A percentile compares a stretch with the other conserved stretches of the same genome.
Conservation (phyloP, 1,140 invertebrate species). For the Brachionus paranguensis region DNA sequence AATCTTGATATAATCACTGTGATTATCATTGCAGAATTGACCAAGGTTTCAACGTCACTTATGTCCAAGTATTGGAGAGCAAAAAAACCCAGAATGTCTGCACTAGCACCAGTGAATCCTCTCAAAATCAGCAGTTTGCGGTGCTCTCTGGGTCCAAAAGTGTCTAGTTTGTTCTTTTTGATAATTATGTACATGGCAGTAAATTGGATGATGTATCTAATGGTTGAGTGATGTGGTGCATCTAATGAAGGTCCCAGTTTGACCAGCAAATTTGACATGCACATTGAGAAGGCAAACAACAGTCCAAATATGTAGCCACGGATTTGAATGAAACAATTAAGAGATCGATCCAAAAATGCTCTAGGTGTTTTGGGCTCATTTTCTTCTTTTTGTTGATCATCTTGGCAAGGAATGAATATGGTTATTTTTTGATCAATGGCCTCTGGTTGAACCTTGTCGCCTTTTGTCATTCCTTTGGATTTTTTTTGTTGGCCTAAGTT, state of each 20-base stretch:
- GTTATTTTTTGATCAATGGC: not conserved
- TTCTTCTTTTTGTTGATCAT: not conserved
- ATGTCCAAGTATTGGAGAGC: constrained; percentile 11
- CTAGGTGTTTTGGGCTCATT: not conserved
- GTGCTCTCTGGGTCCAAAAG: not conserved
- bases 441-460: not conserved
- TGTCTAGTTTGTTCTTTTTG: not conserved
- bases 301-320: not conserved
- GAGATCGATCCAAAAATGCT: not conserved
- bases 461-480: not conserved
- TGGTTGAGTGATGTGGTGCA: not conserved
- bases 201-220: constrained; percentile 10
- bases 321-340: not conserved
- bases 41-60: constrained; percentile 29
- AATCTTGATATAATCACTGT: constrained; percentile 16
- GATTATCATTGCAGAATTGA: not conserved
- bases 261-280: constrained; percentile 18
- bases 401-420: not conserved
- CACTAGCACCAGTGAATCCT: not conserved
- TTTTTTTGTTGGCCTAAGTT: not conserved
- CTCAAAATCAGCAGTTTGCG: constrained; percentile 3
- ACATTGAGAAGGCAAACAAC: constrained; percentile 19
- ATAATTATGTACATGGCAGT: not conserved
- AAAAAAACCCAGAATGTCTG: not conserved
- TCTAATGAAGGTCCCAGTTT: constrained; percentile 29